phyloP scores from a whole-genome alignment of 2,113 vertebrate species.

The Neodontobutis hainanensis region DNA sequence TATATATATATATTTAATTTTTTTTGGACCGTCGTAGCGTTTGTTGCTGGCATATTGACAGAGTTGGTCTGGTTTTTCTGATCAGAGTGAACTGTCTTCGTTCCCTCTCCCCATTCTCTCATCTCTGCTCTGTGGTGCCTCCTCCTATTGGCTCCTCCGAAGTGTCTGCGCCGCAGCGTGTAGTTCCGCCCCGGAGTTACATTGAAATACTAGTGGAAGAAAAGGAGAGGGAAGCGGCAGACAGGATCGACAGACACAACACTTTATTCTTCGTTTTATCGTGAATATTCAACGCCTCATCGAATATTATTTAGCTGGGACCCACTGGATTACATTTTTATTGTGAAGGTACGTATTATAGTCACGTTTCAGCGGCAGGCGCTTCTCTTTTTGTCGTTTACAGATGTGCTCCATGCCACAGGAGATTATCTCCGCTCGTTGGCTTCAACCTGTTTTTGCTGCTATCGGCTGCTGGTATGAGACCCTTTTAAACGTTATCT shows the following conservation, averaged over 20 bases:
- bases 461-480: not conserved
- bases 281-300: not conserved
- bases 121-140: conserved; percentile 27
- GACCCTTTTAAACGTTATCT: not conserved
- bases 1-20: too few relatives aligned
- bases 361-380: not conserved
- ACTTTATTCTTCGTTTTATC: conserved; percentile 7
- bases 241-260: conserved; percentile 1
- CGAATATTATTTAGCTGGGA: conserved; percentile 15
- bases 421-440: conserved; percentile 47
- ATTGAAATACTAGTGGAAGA: conserved; percentile 55
- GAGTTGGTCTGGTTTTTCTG: not conserved
- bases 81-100: conserved; percentile 46
- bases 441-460: conserved; percentile 48
- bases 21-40: not conserved
- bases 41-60: too few relatives aligned
- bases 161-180: conserved; percentile 66
- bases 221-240: conserved; percentile 46
- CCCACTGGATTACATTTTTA: conserved; percentile 18
- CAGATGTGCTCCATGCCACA: conserved; percentile 69
- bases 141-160: conserved; percentile 62
- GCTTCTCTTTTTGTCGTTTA: conserved; percentile 18
- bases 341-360: conserved; percentile 59
- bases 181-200: conserved; percentile 31
- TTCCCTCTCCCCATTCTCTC: not conserved